These are phyloP conservation scores for Harlomillsia oculata DNA, from an alignment of 1,140 invertebrate species.

Conservation along the genomic window DNA sequence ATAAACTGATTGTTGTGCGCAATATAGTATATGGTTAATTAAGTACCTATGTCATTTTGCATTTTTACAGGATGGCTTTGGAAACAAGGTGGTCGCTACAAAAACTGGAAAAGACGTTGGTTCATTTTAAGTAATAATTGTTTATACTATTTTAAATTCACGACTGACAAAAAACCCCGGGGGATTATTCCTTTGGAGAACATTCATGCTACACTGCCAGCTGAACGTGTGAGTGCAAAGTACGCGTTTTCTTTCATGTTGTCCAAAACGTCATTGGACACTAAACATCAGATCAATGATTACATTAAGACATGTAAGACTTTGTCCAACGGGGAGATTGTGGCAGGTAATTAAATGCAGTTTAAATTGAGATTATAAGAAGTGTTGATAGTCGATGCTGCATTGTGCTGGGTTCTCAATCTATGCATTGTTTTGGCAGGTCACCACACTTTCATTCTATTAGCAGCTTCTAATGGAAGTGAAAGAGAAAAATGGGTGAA, in stretches of 20 bases:
- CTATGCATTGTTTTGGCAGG: not conserved
- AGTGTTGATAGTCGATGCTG: not conserved
- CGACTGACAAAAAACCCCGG: slow-evolving; percentile 94
- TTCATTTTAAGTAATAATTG: slow-evolving; percentile 99
- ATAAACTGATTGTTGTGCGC: too few relatives aligned
- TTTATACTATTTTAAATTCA: slow-evolving; percentile 98
- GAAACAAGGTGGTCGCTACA: slow-evolving; percentile 79
- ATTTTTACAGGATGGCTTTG: slow-evolving; percentile 75
- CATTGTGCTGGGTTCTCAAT: not conserved
- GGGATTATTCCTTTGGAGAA: slow-evolving; percentile 93
- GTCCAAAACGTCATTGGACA: slow-evolving; percentile 57
- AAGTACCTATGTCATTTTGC: too few relatives aligned
- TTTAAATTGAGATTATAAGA: not conserved
- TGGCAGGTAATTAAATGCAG: slow-evolving; percentile 50
- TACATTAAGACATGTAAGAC: slow-evolving; percentile 97
- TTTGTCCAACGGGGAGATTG: slow-evolving; percentile 93
- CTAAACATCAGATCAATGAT: slow-evolving; percentile 64
- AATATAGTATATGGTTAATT: too few relatives aligned
- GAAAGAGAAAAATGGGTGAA: slow-evolving; percentile 23
- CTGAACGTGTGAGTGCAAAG: not conserved
- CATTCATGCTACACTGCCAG: slow-evolving; percentile 25
- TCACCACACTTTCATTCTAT: not conserved
- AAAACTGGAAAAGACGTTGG: slow-evolving; percentile 97
- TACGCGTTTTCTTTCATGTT: slow-evolving; percentile 22
- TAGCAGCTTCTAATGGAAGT: not conserved